A percentile compares a stretch with the other conserved stretches of the same genome.
Conservation (phyloP, 2,888 invertebrate species). For the Gasteruption jaculator region DNA sequence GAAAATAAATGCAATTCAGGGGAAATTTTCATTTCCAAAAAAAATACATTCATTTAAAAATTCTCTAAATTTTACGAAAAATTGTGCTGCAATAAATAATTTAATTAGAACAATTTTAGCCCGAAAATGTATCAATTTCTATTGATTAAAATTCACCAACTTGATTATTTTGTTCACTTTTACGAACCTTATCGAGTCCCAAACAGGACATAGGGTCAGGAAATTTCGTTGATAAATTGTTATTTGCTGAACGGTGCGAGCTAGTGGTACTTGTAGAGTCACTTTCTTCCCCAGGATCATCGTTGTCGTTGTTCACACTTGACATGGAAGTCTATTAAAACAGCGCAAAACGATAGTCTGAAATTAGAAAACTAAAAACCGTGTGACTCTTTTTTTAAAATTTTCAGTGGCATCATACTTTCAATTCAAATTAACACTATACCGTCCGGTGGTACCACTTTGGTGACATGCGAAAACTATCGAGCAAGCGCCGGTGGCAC, state of each 20-base stretch:
- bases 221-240: slow-evolving; percentile 37
- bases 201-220: slow-evolving; percentile 41
- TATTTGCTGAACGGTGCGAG: slow-evolving; percentile 40
- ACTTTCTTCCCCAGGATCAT: slow-evolving; percentile 43
- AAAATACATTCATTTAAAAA: slow-evolving; percentile 2
- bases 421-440: too few species aligned
- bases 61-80: neutral
- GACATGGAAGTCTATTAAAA: slow-evolving; percentile 31
- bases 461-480: too few species aligned
- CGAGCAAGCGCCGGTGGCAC: too few species aligned
- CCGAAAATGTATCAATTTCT: too few species aligned
- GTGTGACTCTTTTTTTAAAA: too few species aligned
- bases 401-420: too few species aligned
- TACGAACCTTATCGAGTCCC: slow-evolving; percentile 41
- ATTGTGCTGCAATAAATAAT: neutral
- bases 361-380: too few species aligned
- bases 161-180: too few species aligned
- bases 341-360: slow-evolving; percentile 14
- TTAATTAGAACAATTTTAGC: neutral
- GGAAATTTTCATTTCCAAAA: too few species aligned
- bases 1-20: too few species aligned
- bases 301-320: slow-evolving; percentile 39
- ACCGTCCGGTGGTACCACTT: too few species aligned
- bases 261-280: slow-evolving; percentile 38
- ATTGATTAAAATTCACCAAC: neutral